Base-by-base conservation (phyloP, 2,113 vertebrate species). In the Struthio camelus region DNA sequence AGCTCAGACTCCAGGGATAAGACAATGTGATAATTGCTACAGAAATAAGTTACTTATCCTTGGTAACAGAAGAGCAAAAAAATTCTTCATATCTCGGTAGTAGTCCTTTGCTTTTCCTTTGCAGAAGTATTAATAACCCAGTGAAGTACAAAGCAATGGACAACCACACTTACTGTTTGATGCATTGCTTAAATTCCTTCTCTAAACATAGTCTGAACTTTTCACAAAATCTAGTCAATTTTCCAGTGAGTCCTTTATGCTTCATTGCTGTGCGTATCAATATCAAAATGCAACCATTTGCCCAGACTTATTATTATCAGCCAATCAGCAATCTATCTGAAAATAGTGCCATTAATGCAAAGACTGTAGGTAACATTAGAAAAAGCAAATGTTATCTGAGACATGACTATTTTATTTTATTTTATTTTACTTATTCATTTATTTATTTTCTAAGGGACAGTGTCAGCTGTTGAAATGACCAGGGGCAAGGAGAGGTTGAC, bases 321-420 rank as follows among this genome's bases (percentile, higher is more conserved):
- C 15, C 36, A 6, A 56, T 40, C 50, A 84, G 5, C 3, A 11
- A n/a, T 34, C 8, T 65, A 32, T 40, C 42, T 85, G 66, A 90
- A 93, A 82, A 83, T 5, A 50, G 6, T 15, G 8, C 30, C 14
- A 46, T 72, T 90, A 82, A 64, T 80, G 9, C 4, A 85, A 42
- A 67, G 23, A 32, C 3, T 54, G 7, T 40, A 46, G 12, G 17
- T 80, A 18, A 73, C 80, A 36, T 51, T 50, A 86, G 53, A 24
- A 85, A 89, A 94, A 90, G 18, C 7, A 92, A 87, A 71, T 53
- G 23, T 8, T 85, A 24, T 56, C 19, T 65, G 76, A 67, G 20
- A 53, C 6, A 62, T 0, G 7, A 32, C 70, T 78, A 56, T 59
- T 77, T 25, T 11, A 10, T 0, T 50, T 80, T 46, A 42, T 84